Conservation (phyloP, 1,140 invertebrate genomes). For the Temnothorax nylanderi region DNA sequence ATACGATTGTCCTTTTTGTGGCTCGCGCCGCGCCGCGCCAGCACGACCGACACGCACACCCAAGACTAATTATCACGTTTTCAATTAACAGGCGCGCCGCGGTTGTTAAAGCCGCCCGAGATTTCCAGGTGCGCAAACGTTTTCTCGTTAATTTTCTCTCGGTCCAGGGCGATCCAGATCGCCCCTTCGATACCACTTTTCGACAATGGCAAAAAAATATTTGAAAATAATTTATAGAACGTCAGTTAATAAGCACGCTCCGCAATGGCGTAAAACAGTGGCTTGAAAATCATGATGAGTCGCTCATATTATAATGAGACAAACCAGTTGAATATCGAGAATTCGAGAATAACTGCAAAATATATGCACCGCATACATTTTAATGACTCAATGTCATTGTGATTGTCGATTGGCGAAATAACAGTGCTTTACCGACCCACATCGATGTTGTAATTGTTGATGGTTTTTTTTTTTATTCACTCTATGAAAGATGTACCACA, state of each 20-base stretch:
- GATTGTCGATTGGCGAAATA: too few species aligned
- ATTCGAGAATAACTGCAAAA: too few species aligned
- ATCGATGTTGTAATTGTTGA: too few species aligned
- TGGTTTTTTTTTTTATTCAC: too few species aligned
- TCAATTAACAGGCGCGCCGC: slow-evolving; percentile 11
- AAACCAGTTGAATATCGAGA: background rate
- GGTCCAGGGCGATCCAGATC: background rate
- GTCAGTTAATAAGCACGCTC: background rate
- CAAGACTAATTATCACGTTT: slow-evolving; percentile 38
- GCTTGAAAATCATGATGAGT: background rate
- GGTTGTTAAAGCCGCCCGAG: background rate
- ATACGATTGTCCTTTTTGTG: slow-evolving; percentile 28
- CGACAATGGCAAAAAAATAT: background rate
- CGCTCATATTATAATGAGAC: background rate
- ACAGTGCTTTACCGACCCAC: too few species aligned
- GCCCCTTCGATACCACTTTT: background rate
- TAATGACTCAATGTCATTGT: background rate
- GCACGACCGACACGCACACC: background rate
- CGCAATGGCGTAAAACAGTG: background rate
- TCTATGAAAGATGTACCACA: too few species aligned
- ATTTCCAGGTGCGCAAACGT: background rate
- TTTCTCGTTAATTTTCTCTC: background rate
- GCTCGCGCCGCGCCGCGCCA: background rate
- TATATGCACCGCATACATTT: background rate
- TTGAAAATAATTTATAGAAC: too few species aligned